Evolutionary conservation across 64 coral and sea anemone species (phyloP).

Genomic region (Catalaphyllia jardinei): DNA sequence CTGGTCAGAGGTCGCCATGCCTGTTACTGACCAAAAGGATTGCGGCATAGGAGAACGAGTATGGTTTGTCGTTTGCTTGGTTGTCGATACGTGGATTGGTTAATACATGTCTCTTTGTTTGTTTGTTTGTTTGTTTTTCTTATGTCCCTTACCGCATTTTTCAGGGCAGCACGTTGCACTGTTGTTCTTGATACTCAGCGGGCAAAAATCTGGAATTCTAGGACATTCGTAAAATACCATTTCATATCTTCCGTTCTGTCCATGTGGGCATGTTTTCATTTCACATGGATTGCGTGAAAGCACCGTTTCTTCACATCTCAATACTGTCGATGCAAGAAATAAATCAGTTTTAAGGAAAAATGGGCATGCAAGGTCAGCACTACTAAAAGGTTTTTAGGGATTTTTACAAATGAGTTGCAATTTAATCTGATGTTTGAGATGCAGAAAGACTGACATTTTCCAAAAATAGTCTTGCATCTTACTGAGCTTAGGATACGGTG

Average conservation of each 20-base stretch:
- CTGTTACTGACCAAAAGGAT: too few relatives aligned
- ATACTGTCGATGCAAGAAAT: background rate
- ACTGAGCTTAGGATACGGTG: too few relatives aligned
- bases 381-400: too few relatives aligned
- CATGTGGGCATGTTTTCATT: background rate
- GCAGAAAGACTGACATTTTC: too few relatives aligned
- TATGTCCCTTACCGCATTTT: constrained; percentile 1
- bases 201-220: background rate
- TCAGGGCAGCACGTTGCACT: background rate
- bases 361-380: background rate
- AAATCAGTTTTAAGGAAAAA: background rate
- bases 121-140: background rate
- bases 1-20: too few relatives aligned
- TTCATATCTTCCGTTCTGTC: background rate
- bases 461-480: too few relatives aligned
- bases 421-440: too few relatives aligned
- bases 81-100: background rate
- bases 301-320: background rate
- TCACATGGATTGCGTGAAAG: background rate
- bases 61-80: too few relatives aligned
- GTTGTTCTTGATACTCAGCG: background rate
- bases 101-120: background rate
- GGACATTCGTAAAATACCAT: background rate
- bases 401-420: too few relatives aligned
- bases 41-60: too few relatives aligned